A percentile compares a stretch with the other conserved stretches of the same genome.
Evolutionary conservation across 2,797 vertebrate genomes (phyloP).

Genomic region (Sebastolobus altivelis): DNA sequence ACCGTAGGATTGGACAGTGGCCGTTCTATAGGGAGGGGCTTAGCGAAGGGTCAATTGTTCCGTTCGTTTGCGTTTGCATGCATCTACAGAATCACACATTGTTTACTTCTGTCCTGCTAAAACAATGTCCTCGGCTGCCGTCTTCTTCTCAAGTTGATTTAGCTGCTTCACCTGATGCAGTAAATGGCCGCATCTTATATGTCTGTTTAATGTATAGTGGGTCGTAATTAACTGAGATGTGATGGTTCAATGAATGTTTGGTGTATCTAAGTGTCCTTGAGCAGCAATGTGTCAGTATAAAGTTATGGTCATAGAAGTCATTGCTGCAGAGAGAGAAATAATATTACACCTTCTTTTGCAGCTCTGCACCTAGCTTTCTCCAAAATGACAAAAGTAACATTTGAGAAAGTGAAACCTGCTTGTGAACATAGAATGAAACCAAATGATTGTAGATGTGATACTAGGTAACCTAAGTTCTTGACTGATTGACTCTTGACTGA

Average conservation of each 20-base stretch:
- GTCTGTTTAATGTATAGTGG: background rate
- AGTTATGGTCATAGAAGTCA: background rate
- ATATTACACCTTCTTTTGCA: background rate
- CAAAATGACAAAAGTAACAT: background rate
- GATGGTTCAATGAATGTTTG: background rate
- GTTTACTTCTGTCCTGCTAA: background rate
- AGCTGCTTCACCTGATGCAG: background rate
- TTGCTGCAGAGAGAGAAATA: background rate
- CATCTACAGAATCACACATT: too few relatives aligned
- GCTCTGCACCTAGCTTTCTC: background rate
- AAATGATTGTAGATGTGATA: background rate
- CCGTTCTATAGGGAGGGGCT: too few relatives aligned
- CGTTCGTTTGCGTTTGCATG: background rate
- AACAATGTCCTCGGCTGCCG: too few relatives aligned
- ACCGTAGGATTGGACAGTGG: too few relatives aligned
- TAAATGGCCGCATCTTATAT: background rate
- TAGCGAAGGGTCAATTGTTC: too few relatives aligned
- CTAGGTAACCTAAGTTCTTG: background rate
- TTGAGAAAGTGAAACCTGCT: background rate
- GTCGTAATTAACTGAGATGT: background rate
- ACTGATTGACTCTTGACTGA: background rate
- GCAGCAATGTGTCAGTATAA: background rate
- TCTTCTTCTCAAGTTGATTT: background rate
- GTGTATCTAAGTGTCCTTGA: background rate
- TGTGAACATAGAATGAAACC: background rate